Evolutionary conservation across 2,888 invertebrate genomes (phyloP).

Genomic region (Spodoptera littoralis): DNA sequence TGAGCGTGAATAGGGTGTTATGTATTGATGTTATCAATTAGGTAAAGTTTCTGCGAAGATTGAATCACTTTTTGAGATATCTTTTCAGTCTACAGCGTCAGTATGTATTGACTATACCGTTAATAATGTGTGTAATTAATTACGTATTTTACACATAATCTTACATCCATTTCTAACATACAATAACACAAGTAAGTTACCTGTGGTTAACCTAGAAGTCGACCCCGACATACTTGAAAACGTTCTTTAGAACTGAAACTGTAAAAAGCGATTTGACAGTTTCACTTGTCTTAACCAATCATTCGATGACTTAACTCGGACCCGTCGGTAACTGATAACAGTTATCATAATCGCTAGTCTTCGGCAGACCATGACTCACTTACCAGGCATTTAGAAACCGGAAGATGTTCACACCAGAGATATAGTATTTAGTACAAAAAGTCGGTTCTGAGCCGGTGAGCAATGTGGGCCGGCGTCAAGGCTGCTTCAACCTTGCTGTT

Average conservation of each 20-base stretch:
- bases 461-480: constrained; percentile 87
- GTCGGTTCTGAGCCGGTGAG: constrained; percentile 81
- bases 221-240: constrained; percentile 37
- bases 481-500: constrained; percentile 86
- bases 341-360: constrained; percentile 34
- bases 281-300: background rate
- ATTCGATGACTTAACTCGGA: constrained; percentile 20
- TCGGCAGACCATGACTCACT: constrained; percentile 48
- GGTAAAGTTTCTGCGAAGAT: too few species aligned
- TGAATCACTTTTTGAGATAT: too few species aligned
- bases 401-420: constrained; percentile 67
- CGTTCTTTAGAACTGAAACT: constrained; percentile 5
- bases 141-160: background rate
- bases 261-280: constrained; percentile 1
- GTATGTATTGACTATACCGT: too few species aligned
- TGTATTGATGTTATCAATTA: too few species aligned
- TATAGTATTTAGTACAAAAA: constrained; percentile 78
- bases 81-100: too few species aligned
- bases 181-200: background rate
- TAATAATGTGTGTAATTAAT: too few species aligned
- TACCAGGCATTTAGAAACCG: constrained; percentile 58
- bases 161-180: background rate
- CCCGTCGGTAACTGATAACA: constrained; percentile 21
- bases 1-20: background rate
- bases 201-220: constrained; percentile 23